Percentiles rank a stretch among this genome's conserved stretches.
These are phyloP conservation scores for Gastrophryne carolinensis DNA, from an alignment of 2,797 vertebrate species.

Conservation along the genomic window DNA sequence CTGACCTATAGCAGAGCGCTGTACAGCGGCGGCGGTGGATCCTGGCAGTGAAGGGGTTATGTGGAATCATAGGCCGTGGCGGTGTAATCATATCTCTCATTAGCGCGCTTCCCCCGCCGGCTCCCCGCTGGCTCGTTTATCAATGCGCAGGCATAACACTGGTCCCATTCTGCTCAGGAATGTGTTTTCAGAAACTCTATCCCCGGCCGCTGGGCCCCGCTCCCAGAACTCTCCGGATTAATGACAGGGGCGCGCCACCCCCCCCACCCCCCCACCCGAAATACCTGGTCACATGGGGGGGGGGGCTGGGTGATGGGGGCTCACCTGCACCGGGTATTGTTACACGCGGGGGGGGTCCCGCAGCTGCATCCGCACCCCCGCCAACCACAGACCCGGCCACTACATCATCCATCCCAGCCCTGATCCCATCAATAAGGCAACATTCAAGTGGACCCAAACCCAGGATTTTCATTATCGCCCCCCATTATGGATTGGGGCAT, in stretches of 20 bases:
- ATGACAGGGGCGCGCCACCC: conserved; percentile 58
- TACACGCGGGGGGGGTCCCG: conserved; percentile 5
- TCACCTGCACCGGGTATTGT: conserved; percentile 42
- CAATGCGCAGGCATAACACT: conserved; percentile 71
- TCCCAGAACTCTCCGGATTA: conserved; percentile 69
- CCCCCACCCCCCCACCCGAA: conserved; percentile 43
- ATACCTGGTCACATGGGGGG: too few relatives aligned
- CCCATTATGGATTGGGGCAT: too few relatives aligned
- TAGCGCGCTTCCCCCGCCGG: conserved; percentile 1
- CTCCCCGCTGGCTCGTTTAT: conserved; percentile 48
- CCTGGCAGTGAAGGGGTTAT: conserved; percentile 19
- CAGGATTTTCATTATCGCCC: too few relatives aligned
- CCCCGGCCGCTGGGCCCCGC: conserved; percentile 68
- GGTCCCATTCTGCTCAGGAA: conserved; percentile 74
- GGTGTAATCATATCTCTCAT: conserved; percentile 61
- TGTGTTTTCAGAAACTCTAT: conserved; percentile 73
- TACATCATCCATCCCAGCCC: too few relatives aligned
- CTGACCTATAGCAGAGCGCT: not conserved
- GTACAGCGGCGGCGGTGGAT: not conserved
- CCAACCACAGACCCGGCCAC: conserved; percentile 21
- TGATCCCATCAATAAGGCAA: too few relatives aligned
- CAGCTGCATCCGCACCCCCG: conserved; percentile 50
- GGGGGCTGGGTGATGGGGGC: conserved; percentile 11
- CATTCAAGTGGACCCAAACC: too few relatives aligned
- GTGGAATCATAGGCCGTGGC: conserved; percentile 56